phyloP scores from a whole-genome alignment of 92 coral and sea anemone genomes.

The Paramuricea clavata region DNA sequence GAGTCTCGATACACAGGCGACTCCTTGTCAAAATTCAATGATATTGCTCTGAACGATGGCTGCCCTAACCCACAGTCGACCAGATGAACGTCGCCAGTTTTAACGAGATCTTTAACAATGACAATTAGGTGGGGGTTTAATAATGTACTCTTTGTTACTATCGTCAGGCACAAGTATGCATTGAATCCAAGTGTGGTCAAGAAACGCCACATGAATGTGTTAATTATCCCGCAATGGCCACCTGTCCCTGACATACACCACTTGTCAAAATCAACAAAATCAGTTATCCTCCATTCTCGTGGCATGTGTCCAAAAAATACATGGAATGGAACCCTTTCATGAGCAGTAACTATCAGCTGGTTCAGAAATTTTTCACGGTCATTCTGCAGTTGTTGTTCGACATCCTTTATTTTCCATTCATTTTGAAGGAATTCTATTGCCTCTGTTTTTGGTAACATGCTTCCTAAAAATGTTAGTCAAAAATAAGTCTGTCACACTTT shows the following conservation, averaged over 20 bases:
- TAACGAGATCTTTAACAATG: no score
- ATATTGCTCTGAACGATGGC: slow-evolving; percentile 13
- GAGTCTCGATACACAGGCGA: slow-evolving; percentile 15
- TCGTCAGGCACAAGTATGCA: neutral
- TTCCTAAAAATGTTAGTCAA: no score
- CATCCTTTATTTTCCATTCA: slow-evolving; percentile 6
- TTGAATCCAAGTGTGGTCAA: neutral
- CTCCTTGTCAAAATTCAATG: slow-evolving; percentile 32
- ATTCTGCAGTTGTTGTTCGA: no score
- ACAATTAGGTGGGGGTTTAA: neutral
- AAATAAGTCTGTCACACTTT: no score
- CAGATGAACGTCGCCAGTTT: slow-evolving; percentile 3
- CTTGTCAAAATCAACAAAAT: neutral
- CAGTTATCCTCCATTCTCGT: neutral
- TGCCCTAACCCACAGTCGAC: slow-evolving; percentile 9
- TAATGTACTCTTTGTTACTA: neutral
- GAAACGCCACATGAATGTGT: neutral
- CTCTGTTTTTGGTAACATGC: neutral
- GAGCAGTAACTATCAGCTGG: neutral
- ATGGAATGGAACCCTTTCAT: slow-evolving; percentile 28
- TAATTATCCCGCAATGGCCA: neutral
- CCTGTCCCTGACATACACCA: neutral
- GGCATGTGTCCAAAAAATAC: neutral
- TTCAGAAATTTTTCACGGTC: slow-evolving; percentile 5
- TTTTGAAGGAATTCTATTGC: neutral